Evolutionary conservation across 2,888 invertebrate species (phyloP), one percentile per base, ranked within the genome.

Genomic region (Epirrhoe alternata): DNA sequence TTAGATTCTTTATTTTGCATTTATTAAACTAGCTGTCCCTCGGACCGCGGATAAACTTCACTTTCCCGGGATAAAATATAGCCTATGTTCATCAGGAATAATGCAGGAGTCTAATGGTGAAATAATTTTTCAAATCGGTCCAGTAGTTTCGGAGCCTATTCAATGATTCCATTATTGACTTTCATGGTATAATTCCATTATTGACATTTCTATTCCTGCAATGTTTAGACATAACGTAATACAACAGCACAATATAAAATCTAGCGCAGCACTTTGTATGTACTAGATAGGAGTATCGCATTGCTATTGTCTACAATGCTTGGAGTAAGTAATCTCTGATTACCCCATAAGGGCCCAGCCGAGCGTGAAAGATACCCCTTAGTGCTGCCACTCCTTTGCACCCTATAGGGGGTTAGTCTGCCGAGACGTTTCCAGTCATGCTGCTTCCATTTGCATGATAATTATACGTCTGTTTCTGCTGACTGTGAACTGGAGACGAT

Each of bases 341-440:
- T 52, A 56, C 42, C 12, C 45, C 24, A 45, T 62, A 35, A 50
- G 52, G 45, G 52, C 17, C 33, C 66, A 62, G 58, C 49, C 35
- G 52, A 50, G 66, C 53, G 66, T 42, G 58, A 62, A 47, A 56
- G 63, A 63, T 61, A 56, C 54, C 61, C 61, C 31, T 42, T 51
- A 58, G 49, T 38, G 35, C 33, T 62, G 38, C 42, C 2, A 17
- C 45, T 12, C 50, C 47, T 55, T 35, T 33, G 24, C 16, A 16
- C 49, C 24, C 50, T 62, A 10, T 50, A 53, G 31, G 61, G 33
- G 42, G 38, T 49, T 5, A 56, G 56, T 31, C 38, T 55, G 50
- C 53, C 47, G 61, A 61, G 58, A 50, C 6, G 49, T 7, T 30
- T 14, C 31, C 45, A 58, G 58, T 50, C 33, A 12, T 42, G 6